Evolutionary conservation across 2,113 vertebrate genomes (phyloP).

Genomic region (Tachysurus vachellii): DNA sequence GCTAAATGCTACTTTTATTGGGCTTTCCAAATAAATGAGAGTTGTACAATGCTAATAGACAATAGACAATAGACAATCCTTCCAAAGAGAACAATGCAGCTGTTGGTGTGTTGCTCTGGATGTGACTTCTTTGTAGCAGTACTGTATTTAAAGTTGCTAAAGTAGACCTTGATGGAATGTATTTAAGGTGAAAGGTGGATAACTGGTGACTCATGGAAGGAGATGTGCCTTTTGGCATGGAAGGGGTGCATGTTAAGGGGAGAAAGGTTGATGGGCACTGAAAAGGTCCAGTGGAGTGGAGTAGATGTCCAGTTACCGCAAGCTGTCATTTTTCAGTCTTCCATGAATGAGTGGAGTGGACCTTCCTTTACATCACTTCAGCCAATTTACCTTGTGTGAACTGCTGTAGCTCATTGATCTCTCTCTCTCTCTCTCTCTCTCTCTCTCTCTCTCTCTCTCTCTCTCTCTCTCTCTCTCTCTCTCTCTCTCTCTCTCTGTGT

Average conservation of each 20-base stretch:
- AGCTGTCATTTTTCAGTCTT: constrained; percentile 48
- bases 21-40: background rate
- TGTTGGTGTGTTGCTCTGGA: background rate
- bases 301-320: constrained; percentile 38
- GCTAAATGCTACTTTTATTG: background rate
- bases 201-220: constrained; percentile 1
- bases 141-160: background rate
- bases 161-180: constrained; percentile 21
- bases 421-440: background rate
- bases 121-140: background rate
- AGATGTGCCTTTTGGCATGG: constrained; percentile 15
- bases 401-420: constrained; percentile 17
- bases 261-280: constrained; percentile 32
- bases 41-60: background rate
- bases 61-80: background rate
- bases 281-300: constrained; percentile 32
- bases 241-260: constrained; percentile 20
- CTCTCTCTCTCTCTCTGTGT: background rate
- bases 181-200: background rate
- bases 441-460: background rate
- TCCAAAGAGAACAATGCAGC: background rate
- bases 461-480: background rate
- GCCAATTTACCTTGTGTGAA: constrained; percentile 43
- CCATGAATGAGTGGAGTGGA: constrained; percentile 33
- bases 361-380: constrained; percentile 18